A percentile compares a stretch with the other conserved stretches of the same genome.
These are phyloP conservation scores for Allenopithecus nigroviridis DNA, from an alignment of 2,797 vertebrate species.

Conservation along the genomic window DNA sequence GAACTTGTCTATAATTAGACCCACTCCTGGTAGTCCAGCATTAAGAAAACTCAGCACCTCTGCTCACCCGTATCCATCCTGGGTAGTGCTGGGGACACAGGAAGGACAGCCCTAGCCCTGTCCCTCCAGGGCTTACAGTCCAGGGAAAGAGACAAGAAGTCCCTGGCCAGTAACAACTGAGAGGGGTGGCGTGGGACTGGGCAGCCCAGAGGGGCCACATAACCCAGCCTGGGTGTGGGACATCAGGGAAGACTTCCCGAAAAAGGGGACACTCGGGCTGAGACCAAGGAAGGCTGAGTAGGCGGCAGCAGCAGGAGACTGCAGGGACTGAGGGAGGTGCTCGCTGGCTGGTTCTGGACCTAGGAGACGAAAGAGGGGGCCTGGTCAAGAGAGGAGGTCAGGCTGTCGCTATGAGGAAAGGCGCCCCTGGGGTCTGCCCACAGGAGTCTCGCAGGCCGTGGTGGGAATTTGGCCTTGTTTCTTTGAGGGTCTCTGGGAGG, in stretches of 20 bases:
- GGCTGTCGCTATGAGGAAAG: background rate
- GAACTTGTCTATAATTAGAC: background rate
- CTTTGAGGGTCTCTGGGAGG: background rate
- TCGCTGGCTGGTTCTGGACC: background rate
- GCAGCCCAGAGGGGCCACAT: background rate
- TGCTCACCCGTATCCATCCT: background rate
- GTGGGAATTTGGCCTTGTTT: background rate
- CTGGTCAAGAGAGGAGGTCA: background rate
- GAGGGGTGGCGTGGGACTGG: background rate
- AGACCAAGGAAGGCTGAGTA: background rate
- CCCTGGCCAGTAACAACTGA: background rate
- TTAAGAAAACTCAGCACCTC: background rate
- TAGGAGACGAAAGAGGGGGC: too few relatives aligned
- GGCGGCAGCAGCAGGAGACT: too few relatives aligned
- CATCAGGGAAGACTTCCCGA: background rate
- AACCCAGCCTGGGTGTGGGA: background rate
- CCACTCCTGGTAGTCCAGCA: too few relatives aligned
- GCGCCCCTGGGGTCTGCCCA: background rate
- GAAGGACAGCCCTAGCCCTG: background rate
- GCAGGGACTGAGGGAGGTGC: background rate
- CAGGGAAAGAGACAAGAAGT: background rate
- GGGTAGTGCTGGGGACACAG: background rate
- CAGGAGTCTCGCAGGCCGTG: fast-evolving
- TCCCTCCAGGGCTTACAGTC: too few relatives aligned
- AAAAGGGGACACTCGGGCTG: background rate